phyloP scores from a whole-genome alignment of 2,113 vertebrate genomes.

The Melierax canorus region DNA sequence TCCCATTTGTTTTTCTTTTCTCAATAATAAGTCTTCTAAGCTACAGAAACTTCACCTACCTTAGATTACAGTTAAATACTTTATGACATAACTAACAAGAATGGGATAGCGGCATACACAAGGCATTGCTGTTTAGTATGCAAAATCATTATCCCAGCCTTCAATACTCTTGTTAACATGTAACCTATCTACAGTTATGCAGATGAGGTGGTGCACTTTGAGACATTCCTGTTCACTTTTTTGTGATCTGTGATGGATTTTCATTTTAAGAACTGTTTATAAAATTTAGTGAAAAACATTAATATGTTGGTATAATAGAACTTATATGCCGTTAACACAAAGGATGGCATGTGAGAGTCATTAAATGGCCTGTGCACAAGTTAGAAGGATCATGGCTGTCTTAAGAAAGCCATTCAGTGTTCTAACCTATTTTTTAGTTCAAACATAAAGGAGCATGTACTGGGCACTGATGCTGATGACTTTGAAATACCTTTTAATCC shows the following conservation, averaged over 20 bases:
- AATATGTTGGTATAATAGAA: neutral
- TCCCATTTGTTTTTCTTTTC: neutral
- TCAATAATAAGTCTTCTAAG: neutral
- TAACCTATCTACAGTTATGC: neutral
- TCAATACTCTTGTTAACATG: neutral
- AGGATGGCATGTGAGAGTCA: neutral
- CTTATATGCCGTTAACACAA: neutral
- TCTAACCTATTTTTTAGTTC: neutral
- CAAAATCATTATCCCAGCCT: neutral
- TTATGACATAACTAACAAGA: neutral
- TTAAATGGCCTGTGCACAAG: neutral
- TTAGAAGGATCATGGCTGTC: neutral
- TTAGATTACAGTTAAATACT: neutral
- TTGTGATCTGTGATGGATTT: neutral
- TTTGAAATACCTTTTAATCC: neutral
- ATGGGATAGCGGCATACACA: neutral
- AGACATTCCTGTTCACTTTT: neutral
- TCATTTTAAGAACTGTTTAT: neutral
- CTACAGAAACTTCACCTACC: neutral
- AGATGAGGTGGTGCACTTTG: neutral
- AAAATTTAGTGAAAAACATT: neutral
- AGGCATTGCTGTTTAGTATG: neutral
- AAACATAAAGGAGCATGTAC: neutral
- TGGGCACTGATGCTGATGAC: neutral
- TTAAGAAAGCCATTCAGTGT: neutral